Base-by-base conservation (phyloP, 1,140 invertebrate genomes). In the Drosophila quadrilineata region DNA sequence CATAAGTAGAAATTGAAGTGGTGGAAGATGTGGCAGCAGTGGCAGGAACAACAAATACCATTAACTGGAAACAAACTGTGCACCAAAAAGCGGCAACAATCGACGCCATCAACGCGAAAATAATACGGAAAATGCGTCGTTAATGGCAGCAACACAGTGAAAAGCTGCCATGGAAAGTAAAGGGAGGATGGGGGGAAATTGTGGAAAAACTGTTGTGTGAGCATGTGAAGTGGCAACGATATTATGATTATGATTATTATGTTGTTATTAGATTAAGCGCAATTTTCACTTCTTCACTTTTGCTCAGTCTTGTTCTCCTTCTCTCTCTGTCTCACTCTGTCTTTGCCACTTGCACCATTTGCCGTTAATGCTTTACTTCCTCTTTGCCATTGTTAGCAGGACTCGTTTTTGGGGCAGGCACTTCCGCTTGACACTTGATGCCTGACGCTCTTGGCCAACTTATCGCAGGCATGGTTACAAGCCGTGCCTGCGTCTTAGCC, bases 211-310 rank as follows among this genome's bases (percentile, higher is more conserved):
- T 17, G 33, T n/a, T n/a, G n/a, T n/a, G n/a, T n/a, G n/a, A n/a
- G 9, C 79, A 77, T 77, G 79, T 67, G 77, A 45, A 56, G 79
- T 53, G 40, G 40, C 40, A 43, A 86, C 75, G 77, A 79, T 87
- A 69, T 87, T 84, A 87, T 87, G 77, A 87, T 87, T 87, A 43
- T 53, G 49, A 53, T 84, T 77, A 87, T 87, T 87, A 87, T 84
- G 79, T 88, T 85, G 77, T 87, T 79, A 87, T 87, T 87, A 87
- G 84, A 87, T 87, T 87, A 87, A 79, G 77, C 82, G 71, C 73
- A 76, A 87, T 88, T 88, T 88, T 87, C 70, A 76, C 79, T 71
- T 77, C 71, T 74, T 74, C 40, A n/a, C 28, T 17, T 8, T 10
- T 6, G 14, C 17, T 12, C 45, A 16, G 6, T 14, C 21, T 6